These are phyloP conservation scores for Microplitis demolitor DNA, from an alignment of 1,140 invertebrate genomes.

Conservation along the genomic window DNA sequence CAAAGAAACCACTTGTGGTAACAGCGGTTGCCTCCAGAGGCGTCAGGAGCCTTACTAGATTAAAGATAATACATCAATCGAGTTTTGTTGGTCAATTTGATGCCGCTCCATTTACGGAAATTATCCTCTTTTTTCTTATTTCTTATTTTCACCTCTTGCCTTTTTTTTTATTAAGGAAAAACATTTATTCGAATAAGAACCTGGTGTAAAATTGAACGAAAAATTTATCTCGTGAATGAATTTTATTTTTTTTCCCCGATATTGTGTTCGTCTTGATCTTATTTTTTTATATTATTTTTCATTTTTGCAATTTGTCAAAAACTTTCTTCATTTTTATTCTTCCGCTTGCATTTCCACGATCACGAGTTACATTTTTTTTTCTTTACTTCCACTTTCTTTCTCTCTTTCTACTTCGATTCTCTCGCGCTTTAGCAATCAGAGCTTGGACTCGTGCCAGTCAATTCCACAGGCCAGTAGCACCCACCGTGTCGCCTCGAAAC, in stretches of 20 bases:
- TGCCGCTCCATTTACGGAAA: too few species aligned
- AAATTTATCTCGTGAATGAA: too few species aligned
- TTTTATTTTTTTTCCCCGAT: not conserved
- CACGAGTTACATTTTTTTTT: not conserved
- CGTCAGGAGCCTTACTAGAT: too few species aligned
- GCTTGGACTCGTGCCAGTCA: constrained; percentile 25
- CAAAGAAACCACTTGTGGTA: too few species aligned
- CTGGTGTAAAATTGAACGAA: too few species aligned
- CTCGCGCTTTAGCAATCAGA: constrained; percentile 22
- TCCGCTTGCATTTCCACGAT: not conserved
- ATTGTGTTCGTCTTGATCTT: not conserved
- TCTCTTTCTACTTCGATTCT: constrained; percentile 1
- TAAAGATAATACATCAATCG: too few species aligned
- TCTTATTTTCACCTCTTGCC: too few species aligned
- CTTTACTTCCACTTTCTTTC: not conserved
- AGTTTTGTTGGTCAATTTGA: too few species aligned
- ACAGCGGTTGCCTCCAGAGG: too few species aligned
- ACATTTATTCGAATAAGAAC: too few species aligned
- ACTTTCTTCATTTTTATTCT: constrained; percentile 25
- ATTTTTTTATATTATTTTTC: not conserved
- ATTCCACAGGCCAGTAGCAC: constrained; percentile 10
- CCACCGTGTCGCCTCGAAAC: constrained; percentile 11
- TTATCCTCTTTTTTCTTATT: too few species aligned
- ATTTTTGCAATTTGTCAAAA: constrained; percentile 21
- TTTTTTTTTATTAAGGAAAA: too few species aligned